phyloP scores from a whole-genome alignment of 2,113 vertebrate species.

The Alligator mississippiensis region DNA sequence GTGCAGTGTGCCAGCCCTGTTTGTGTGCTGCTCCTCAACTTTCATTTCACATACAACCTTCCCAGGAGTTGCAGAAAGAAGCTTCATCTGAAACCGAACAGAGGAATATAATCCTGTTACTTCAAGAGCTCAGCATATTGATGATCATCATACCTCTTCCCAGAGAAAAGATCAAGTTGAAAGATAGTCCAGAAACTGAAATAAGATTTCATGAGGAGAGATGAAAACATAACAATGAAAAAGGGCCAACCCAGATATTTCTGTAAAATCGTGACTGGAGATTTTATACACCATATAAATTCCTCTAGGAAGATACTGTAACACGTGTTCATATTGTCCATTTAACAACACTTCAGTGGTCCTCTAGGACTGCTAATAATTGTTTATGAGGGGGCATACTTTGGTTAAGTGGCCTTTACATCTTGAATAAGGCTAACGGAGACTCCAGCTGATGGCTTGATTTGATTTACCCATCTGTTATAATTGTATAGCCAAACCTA shows the following conservation, averaged over 20 bases:
- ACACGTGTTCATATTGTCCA: conserved; percentile 20
- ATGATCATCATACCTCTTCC: not conserved
- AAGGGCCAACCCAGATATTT: not conserved
- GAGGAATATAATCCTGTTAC: not conserved
- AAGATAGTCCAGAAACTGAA: not conserved
- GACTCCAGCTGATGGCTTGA: not conserved
- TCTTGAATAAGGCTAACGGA: not conserved
- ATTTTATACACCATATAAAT: not conserved
- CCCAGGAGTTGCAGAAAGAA: conserved; percentile 87
- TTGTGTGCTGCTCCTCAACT: conserved; percentile 91
- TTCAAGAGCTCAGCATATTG: not conserved
- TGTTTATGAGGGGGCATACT: not conserved
- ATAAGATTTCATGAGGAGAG: not conserved
- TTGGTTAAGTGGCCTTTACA: not conserved
- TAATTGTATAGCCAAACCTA: not conserved
- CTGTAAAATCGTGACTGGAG: not conserved
- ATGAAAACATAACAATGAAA: not conserved
- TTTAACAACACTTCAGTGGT: not conserved
- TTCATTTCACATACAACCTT: conserved; percentile 93
- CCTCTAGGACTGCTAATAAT: not conserved
- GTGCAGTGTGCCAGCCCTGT: conserved; percentile 88
- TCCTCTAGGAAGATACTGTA: not conserved
- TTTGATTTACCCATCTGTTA: not conserved
- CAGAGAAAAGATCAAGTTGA: not conserved
- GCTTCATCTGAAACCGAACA: conserved; percentile 77